A percentile compares a stretch with the other conserved stretches of the same genome.
phyloP scores from a whole-genome alignment of 2,797 vertebrate genomes.

The Eulemur coronatus region DNA sequence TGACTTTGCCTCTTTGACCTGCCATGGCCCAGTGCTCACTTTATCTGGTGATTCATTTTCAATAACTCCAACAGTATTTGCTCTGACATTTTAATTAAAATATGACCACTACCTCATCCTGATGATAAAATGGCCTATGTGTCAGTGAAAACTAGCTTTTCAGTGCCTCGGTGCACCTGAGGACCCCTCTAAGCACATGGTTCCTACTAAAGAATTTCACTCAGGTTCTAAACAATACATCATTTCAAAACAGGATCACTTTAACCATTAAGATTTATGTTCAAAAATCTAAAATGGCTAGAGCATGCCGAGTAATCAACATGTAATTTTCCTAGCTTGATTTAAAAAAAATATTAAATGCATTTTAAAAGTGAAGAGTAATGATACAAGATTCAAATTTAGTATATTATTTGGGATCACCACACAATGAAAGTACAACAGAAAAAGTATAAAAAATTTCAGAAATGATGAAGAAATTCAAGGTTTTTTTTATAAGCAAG shows the following conservation, averaged over 20 bases:
- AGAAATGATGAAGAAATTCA: conserved; percentile 9
- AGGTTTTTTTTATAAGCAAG: conserved; percentile 36
- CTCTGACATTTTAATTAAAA: conserved; percentile 97
- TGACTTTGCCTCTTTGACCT: conserved; percentile 94
- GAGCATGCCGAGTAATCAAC: conserved; percentile 64
- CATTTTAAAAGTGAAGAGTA: conserved; percentile 56
- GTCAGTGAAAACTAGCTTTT: conserved; percentile 87
- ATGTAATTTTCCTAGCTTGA: conserved; percentile 51
- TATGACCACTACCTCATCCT: conserved; percentile 92
- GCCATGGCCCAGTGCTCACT: conserved; percentile 91
- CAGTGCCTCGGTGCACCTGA: conserved; percentile 88
- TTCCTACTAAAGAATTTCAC: conserved; percentile 85
- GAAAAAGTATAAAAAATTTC: neutral
- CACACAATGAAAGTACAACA: conserved; percentile 26
- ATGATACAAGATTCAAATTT: neutral
- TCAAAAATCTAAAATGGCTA: conserved; percentile 67
- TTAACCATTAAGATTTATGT: conserved; percentile 85
- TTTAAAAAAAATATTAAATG: conserved; percentile 48
- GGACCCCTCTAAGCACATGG: conserved; percentile 82
- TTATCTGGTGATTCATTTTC: conserved; percentile 94
- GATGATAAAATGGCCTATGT: conserved; percentile 91
- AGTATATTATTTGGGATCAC: conserved; percentile 12
- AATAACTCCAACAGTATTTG: conserved; percentile 93
- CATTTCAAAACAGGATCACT: conserved; percentile 82
- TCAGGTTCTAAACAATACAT: conserved; percentile 83